Conservation (phyloP, 2,797 vertebrate species). For the Enteromius thamalakanensis region DNA sequence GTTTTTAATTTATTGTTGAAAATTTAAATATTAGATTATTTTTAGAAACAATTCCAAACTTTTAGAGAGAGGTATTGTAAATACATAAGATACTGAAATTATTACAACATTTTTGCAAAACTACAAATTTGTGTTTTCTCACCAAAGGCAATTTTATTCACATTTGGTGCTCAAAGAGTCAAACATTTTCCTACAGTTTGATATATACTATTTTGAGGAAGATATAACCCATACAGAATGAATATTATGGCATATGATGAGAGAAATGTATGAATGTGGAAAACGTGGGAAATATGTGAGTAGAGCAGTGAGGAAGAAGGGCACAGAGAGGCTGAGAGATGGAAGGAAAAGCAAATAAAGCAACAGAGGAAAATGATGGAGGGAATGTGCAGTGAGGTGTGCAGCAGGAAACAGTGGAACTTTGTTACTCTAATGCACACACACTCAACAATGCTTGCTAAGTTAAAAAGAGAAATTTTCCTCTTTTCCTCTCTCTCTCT, state of each 20-base stretch:
- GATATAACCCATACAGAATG: neutral
- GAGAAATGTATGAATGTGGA: constrained; percentile 12
- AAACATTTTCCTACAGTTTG: neutral
- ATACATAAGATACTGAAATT: neutral
- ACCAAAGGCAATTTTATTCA: neutral
- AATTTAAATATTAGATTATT: neutral
- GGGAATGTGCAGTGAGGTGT: constrained; percentile 45
- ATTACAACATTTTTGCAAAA: neutral
- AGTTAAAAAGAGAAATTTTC: constrained; percentile 31
- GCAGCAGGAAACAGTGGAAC: constrained; percentile 51
- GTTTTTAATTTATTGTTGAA: neutral
- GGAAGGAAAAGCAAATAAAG: constrained; percentile 8
- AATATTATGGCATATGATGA: neutral
- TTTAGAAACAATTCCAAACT: neutral
- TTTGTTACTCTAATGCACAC: constrained; percentile 45
- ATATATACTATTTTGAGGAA: neutral
- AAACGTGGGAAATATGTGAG: constrained; percentile 19
- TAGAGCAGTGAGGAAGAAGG: constrained; percentile 4
- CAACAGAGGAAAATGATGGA: constrained; percentile 8
- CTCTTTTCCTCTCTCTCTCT: neutral
- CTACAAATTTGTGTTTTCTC: neutral
- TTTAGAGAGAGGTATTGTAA: neutral
- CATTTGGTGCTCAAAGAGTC: neutral
- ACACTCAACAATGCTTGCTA: constrained; percentile 29
- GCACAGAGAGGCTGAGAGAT: constrained; percentile 28